phyloP scores from a whole-genome alignment of 1,140 invertebrate genomes.

The Camponotus floridanus region DNA sequence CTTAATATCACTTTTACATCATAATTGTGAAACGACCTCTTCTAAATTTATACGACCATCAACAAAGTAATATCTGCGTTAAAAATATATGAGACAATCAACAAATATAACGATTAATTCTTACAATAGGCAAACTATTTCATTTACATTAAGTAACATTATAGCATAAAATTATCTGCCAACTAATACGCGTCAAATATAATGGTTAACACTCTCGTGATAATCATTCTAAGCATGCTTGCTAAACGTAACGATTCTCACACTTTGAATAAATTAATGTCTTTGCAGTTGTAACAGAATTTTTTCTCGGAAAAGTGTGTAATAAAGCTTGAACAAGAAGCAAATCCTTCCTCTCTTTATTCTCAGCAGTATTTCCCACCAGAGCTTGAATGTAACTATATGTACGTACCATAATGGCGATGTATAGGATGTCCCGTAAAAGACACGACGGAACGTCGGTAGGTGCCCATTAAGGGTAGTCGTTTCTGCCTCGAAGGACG shows the following conservation, averaged over 20 bases:
- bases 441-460: slow-evolving; percentile 70
- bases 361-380: slow-evolving; percentile 42
- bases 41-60: background rate
- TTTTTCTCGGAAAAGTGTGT: slow-evolving; percentile 37
- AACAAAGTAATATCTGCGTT: background rate
- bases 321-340: slow-evolving; percentile 33
- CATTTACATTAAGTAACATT: background rate
- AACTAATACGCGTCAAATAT: slow-evolving; percentile 1
- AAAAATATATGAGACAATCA: background rate
- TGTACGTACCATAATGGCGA: slow-evolving; percentile 62
- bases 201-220: background rate
- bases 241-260: slow-evolving; percentile 4
- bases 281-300: slow-evolving; percentile 5
- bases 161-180: background rate
- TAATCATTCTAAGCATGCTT: background rate
- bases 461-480: slow-evolving; percentile 70
- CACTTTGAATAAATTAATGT: slow-evolving; percentile 34
- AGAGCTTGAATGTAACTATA: slow-evolving; percentile 49
- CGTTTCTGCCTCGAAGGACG: slow-evolving; percentile 73
- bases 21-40: background rate
- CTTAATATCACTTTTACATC: background rate
- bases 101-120: slow-evolving; percentile 5
- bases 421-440: slow-evolving; percentile 71
- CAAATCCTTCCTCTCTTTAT: slow-evolving; percentile 54
- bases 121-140: background rate